A percentile compares a stretch with the other conserved stretches of the same genome.
These are phyloP conservation scores for Zalophus californianus DNA, from an alignment of 2,797 vertebrate genomes.

Conservation along the genomic window DNA sequence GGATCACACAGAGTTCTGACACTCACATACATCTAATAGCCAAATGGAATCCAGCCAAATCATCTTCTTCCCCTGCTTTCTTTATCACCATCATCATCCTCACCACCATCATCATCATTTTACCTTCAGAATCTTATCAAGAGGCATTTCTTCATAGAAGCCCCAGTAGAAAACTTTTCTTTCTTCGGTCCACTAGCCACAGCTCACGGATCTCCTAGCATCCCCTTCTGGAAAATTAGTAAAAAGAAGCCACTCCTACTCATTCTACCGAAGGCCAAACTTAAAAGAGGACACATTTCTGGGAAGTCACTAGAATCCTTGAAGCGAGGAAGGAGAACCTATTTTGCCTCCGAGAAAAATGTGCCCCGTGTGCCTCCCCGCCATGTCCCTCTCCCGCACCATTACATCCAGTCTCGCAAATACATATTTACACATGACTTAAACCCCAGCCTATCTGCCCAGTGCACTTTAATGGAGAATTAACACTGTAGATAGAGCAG, in stretches of 20 bases:
- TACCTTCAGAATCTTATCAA: neutral
- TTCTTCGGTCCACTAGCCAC: neutral
- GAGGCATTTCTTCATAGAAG: neutral
- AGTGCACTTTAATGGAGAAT: neutral
- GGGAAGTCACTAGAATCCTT: neutral
- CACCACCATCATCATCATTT: neutral
- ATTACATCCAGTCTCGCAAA: neutral
- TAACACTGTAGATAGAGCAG: slow-evolving; percentile 1
- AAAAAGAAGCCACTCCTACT: neutral
- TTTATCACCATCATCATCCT: neutral
- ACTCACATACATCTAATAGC: neutral
- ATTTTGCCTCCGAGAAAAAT: neutral
- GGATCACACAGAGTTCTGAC: too few species aligned
- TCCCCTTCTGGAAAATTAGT: neutral
- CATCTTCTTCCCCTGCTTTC: too few species aligned
- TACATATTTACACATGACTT: neutral
- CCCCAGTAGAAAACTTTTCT: neutral
- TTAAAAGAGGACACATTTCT: neutral
- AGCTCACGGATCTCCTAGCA: neutral
- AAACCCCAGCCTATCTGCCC: slow-evolving; percentile 21
- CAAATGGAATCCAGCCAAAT: neutral
- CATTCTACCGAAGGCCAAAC: neutral
- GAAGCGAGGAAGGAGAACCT: neutral
- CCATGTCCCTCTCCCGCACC: neutral
- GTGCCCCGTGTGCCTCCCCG: neutral